Conservation (phyloP, 1,140 invertebrate genomes). For the Penaeus vannamei region DNA sequence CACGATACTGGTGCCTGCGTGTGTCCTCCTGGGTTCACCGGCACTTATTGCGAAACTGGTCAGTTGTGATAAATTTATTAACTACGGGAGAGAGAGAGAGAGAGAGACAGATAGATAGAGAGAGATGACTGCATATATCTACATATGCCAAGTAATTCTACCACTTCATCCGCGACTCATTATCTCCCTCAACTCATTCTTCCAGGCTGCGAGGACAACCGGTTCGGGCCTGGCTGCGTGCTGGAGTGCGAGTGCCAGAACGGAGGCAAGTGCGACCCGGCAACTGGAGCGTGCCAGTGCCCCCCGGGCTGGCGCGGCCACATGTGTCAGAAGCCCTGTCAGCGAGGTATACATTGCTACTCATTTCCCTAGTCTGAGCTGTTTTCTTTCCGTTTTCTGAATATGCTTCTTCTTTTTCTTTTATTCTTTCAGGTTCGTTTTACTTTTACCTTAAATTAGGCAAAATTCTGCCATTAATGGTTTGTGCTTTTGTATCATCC, state of each 20-base stretch:
- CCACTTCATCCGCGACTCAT: not conserved
- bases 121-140: not conserved
- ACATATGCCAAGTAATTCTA: not conserved
- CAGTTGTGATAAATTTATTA: not conserved
- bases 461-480: too few species aligned
- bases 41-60: conserved; percentile 78
- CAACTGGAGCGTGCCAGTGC: conserved; percentile 84
- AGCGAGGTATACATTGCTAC: conserved; percentile 71
- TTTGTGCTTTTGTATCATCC: too few species aligned
- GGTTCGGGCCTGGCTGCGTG: conserved; percentile 83
- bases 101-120: too few species aligned
- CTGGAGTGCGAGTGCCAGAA: conserved; percentile 93
- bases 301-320: conserved; percentile 82
- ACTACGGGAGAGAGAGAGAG: too few species aligned
- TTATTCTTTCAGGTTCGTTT: too few species aligned
- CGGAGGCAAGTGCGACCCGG: conserved; percentile 85
- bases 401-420: not conserved
- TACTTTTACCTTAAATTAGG: too few species aligned
- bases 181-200: conserved; percentile 73
- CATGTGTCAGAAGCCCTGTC: conserved; percentile 76
- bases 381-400: not conserved
- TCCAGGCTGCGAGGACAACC: conserved; percentile 80
- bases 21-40: conserved; percentile 85
- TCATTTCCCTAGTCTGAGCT: not conserved
- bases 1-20: conserved; percentile 71